Evolutionary conservation across 2,113 vertebrate species (phyloP), one percentile per base, ranked within the genome.

Genomic region (Serilophus lunatus): DNA sequence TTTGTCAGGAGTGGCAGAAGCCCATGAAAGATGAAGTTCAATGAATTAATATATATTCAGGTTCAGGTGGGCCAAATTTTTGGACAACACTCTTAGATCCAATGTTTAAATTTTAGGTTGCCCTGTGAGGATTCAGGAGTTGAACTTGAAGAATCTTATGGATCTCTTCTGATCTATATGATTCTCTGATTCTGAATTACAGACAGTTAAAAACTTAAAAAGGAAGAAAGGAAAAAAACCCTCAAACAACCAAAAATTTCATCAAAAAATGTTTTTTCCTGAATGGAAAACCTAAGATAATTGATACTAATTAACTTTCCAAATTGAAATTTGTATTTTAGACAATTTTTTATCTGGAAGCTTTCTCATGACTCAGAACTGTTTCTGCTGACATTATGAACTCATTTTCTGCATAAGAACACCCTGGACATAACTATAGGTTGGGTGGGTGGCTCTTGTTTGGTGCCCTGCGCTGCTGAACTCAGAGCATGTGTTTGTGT

Each of bases 201-300:
- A 68, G 12, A 8, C 2, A 22, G 19, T 20, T 69, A 70, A 74
- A 76, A 72, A 29, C 8, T 22, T 51, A 6, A 28, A 64, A 26
- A 35, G 2, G n/a, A n/a, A n/a, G n/a, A n/a, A 18, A 59, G 14
- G 40, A 53, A 44, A 29, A 61, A 19, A n/a, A 1, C 7, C 5
- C 13, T 8, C 9, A 28, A 65, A 25, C 12, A 74, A 78, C 5
- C 2, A 18, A 31, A 22, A 81, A n/a, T 3, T 42, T 38, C 13
- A 29, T 47, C 0, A 53, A 50, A 38, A n/a, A n/a, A n/a, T n/a
- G 1, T 0, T 23, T 69, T 29, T 51, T 65, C 6, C 10, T 53
- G 51, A 5, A 33, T 20, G 20, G 23, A 54, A 78, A 81, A 38
- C 5, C 38, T 45, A 10, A 79, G 42, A 50, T 54, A 83, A 75